phyloP scores from a whole-genome alignment of 2,888 invertebrate genomes.

The Diaperis boleti region DNA sequence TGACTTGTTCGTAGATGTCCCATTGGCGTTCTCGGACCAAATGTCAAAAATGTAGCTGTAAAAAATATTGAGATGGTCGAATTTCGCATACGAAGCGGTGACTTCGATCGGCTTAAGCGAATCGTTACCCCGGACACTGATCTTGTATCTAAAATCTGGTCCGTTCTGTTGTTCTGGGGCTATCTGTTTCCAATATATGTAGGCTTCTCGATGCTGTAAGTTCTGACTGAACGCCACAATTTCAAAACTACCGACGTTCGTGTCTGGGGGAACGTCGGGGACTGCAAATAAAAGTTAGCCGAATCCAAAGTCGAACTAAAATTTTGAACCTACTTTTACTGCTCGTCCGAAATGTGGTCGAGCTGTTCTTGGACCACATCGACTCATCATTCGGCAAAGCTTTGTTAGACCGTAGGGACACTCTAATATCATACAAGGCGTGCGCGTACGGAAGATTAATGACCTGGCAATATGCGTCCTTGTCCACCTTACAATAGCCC shows the following conservation, averaged over 20 bases:
- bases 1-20: slow-evolving; percentile 71
- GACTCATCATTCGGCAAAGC: slow-evolving; percentile 69
- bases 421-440: slow-evolving; percentile 78
- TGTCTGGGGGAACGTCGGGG: slow-evolving; percentile 78
- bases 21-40: slow-evolving; percentile 73
- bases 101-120: slow-evolving; percentile 68
- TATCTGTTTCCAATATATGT: slow-evolving; percentile 85
- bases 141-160: slow-evolving; percentile 77
- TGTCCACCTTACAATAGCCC: too few relatives aligned
- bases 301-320: neutral
- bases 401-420: slow-evolving; percentile 73
- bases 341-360: slow-evolving; percentile 72
- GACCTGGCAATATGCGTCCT: slow-evolving; percentile 65
- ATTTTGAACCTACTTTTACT: slow-evolving; percentile 58
- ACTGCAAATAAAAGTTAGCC: slow-evolving; percentile 57
- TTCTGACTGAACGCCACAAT: slow-evolving; percentile 61
- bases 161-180: slow-evolving; percentile 79
- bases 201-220: slow-evolving; percentile 71
- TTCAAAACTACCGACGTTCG: slow-evolving; percentile 81
- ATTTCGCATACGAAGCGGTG: slow-evolving; percentile 73
- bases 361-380: slow-evolving; percentile 79
- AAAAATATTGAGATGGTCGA: slow-evolving; percentile 66
- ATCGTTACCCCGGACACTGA: slow-evolving; percentile 64
- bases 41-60: slow-evolving; percentile 70
- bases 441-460: slow-evolving; percentile 75